Base-by-base conservation (phyloP, 92 coral and sea anemone species). In the Desmophyllum pertusum region DNA sequence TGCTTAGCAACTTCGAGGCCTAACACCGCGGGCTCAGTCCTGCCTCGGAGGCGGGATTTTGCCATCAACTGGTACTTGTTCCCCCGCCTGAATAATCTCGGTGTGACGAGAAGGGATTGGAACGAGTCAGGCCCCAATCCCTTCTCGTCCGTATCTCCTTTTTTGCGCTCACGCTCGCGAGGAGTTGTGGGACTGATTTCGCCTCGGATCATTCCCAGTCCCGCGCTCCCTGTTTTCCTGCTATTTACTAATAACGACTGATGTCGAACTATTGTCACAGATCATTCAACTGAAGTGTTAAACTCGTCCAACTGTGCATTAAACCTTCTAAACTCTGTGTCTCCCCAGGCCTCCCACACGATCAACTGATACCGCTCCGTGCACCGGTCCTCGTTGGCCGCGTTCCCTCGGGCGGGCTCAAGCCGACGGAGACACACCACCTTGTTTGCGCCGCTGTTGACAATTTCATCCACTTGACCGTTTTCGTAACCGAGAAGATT, bases 331-430 rank as follows among this genome's bases (percentile, higher is more conserved):
- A 94, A 94, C 65, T 92, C 93, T 27, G 71, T 77, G 76, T 85
- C 80, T 46, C 98, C 95, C 98, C 98, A 94, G 85, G 95, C 95
- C 75, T 94, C 98, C 93, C 94, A 91, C 40, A 91, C 88, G 17
- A 87, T 72, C 87, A 94, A 81, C 73, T 94, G 98, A 69, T 92
- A 92, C 10, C 98, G 93, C 76, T 94, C 98, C 46, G 92, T 92
- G 43, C 79, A 89, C 11, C 86, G 90, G 79, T 94, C 98, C 40
- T 81, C 90, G 27, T 30, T 37, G 29, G 51, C 62, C 29, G 68
- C 17, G 73, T 89, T 90, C 84, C 83, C 59, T 43, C 98, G 92
- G 13, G 73, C 68, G 40, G 92, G 87, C 67, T 94, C 98, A 74
- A 94, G 86, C 3, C 98, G 93, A 30, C 95, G 93, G 53, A 85